These are phyloP conservation scores for Trichopoda pennipes DNA, from an alignment of 2,888 invertebrate genomes.

Conservation along the genomic window DNA sequence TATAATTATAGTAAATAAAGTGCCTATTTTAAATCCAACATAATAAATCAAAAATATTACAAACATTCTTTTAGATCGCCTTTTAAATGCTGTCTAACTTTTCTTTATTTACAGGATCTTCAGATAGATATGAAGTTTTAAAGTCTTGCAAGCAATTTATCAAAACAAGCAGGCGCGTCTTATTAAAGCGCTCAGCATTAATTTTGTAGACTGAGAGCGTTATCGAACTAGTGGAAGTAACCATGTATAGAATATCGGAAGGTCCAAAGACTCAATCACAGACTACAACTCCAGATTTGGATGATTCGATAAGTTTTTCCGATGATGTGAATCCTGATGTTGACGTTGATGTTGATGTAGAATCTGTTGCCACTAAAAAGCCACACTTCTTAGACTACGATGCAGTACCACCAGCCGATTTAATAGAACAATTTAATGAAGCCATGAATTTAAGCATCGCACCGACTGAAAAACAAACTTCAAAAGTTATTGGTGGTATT, in stretches of 20 bases:
- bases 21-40: background rate
- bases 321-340: constrained; percentile 70
- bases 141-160: constrained; percentile 3
- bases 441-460: constrained; percentile 62
- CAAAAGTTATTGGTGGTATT: constrained; percentile 48
- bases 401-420: constrained; percentile 83
- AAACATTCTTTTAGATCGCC: background rate
- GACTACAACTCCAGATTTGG: constrained; percentile 69
- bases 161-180: background rate
- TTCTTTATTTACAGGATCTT: constrained; percentile 20
- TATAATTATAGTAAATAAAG: no score
- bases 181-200: background rate
- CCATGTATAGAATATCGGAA: constrained; percentile 58
- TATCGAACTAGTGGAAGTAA: background rate
- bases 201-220: background rate
- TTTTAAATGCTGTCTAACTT: background rate
- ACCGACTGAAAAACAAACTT: constrained; percentile 21
- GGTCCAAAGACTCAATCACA: constrained; percentile 52
- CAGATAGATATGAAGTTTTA: constrained; percentile 36
- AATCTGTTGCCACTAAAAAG: constrained; percentile 81
- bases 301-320: constrained; percentile 81
- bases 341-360: constrained; percentile 73
- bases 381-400: constrained; percentile 85
- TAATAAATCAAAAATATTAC: background rate
- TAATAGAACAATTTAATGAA: constrained; percentile 74